These are phyloP conservation scores for Luperina testacea DNA, from an alignment of 2,888 invertebrate species.

Conservation along the genomic window DNA sequence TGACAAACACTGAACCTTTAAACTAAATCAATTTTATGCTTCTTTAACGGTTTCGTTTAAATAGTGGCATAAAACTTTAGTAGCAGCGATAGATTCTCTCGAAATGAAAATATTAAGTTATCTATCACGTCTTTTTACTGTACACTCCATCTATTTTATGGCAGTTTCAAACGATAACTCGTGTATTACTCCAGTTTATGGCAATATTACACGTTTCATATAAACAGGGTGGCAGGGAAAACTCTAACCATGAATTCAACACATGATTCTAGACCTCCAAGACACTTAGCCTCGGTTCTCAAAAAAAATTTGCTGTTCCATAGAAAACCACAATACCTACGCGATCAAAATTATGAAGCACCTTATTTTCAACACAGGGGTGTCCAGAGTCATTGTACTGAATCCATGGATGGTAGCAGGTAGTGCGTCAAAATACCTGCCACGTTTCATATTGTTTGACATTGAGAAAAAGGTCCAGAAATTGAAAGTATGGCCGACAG, in stretches of 20 bases:
- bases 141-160: constrained; percentile 28
- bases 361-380: too few relatives aligned
- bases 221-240: too few relatives aligned
- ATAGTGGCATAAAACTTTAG: constrained; percentile 33
- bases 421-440: too few relatives aligned
- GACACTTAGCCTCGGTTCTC: too few relatives aligned
- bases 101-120: constrained; percentile 7
- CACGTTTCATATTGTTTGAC: neutral
- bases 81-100: constrained; percentile 3
- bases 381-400: too few relatives aligned
- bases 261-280: too few relatives aligned
- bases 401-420: too few relatives aligned
- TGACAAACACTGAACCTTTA: neutral
- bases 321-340: too few relatives aligned
- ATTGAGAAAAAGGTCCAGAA: neutral
- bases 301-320: too few relatives aligned
- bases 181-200: neutral
- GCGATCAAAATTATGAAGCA: too few relatives aligned
- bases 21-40: constrained; percentile 4
- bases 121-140: neutral
- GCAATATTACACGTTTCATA: neutral
- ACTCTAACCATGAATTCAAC: too few relatives aligned
- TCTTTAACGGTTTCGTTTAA: constrained; percentile 1
- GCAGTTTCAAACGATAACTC: neutral
- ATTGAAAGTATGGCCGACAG: neutral